Base-by-base conservation (phyloP, 2,797 vertebrate genomes). In the Sebastes itinus region DNA sequence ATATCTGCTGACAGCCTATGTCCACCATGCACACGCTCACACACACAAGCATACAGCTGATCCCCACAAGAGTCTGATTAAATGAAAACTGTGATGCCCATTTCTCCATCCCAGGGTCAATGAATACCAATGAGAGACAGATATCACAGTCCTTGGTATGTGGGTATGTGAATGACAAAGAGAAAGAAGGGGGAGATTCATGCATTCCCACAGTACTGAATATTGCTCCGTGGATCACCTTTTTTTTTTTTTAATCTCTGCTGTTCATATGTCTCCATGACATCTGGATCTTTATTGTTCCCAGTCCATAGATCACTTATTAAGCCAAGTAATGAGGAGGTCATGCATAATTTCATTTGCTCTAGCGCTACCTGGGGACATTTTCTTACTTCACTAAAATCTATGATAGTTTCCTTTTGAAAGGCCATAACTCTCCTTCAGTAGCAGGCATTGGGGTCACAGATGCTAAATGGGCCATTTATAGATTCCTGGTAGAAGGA, bases 41-140 rank as follows among this genome's bases (percentile, higher is more conserved):
- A 42, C 81, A 77, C 78, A 84, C 76, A 63, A 16, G 22, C 63
- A 49, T 58, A 64, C 71, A 91, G 77, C 82, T 85, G 89, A 94
- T 96, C 95, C 89, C 91, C 94, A 90, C 95, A 96, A 96, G 94
- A 95, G 92, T 92, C 94, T 97, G 97, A 98, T 98, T 98, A 97
- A 99, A 98, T 97, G 96, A 97, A 97, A 95, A 94, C 94, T 87
- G 90, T 92, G 96, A 96, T 96, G 96, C 93, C 96, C 95, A 96
- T 97, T 97, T 97, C 88, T 81, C 95, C 90, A 96, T 96, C 92
- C 92, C 90, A 83, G 90, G 96, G 91, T 97, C 96, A 96, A 97
- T 97, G 96, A 97, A 98, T 98, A 98, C 92, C 95, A 98, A 97
- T 96, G 95, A 98, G 95, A 89, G 88, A 84, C 90, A 92, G 87